A percentile compares a stretch with the other conserved stretches of the same genome.
Conservation (phyloP, 2,113 vertebrate genomes). For the Mystacornis crossleyi region DNA sequence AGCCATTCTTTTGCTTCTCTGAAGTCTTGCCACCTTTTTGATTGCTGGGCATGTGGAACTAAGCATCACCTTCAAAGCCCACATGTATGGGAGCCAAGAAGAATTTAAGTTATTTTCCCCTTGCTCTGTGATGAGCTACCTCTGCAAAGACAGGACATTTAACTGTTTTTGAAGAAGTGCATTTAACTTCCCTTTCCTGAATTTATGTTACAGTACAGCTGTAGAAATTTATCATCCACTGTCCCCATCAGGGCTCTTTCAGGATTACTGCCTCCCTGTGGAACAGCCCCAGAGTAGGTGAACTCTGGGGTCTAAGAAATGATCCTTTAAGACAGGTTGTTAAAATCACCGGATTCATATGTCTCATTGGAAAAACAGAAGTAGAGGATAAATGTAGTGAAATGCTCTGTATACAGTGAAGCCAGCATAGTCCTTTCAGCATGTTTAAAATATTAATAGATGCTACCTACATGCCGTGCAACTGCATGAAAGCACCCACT, state of each 20-base stretch:
- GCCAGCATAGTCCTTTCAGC: not conserved
- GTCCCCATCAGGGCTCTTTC: not conserved
- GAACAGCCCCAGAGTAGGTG: not conserved
- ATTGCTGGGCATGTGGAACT: conserved; percentile 2
- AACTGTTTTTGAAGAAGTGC: not conserved
- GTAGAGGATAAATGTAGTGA: not conserved
- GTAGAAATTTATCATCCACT: not conserved
- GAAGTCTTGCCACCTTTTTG: conserved; percentile 11
- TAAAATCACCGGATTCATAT: not conserved
- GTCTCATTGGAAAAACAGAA: not conserved
- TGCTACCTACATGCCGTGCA: not conserved
- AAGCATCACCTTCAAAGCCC: not conserved
- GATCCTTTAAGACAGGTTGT: not conserved
- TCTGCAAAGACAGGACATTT: not conserved
- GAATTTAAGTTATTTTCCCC: not conserved
- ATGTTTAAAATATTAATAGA: not conserved
- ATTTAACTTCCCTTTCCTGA: not conserved
- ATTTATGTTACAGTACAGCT: not conserved
- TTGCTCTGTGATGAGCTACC: not conserved
- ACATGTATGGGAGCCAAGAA: not conserved
- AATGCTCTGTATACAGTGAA: not conserved
- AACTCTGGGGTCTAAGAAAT: not conserved
- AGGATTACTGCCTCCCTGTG: not conserved
- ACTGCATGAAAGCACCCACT: not conserved
- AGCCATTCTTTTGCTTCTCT: not conserved